Conservation (phyloP, 2,888 invertebrate genomes). For the Eupithecia tripunctaria region DNA sequence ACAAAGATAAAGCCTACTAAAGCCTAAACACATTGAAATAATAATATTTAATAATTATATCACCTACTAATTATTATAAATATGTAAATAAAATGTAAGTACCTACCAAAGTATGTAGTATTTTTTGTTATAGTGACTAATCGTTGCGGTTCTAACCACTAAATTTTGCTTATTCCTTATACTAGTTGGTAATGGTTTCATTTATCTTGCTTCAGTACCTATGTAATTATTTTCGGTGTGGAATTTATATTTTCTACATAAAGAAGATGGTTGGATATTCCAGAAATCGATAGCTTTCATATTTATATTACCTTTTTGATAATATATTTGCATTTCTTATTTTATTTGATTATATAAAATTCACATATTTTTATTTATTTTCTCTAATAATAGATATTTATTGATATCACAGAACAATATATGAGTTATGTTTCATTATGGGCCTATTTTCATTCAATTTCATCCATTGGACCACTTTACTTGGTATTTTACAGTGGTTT, state of each 20-base stretch:
- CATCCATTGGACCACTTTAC: not conserved
- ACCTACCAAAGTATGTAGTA: not conserved
- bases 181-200: not conserved
- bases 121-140: not conserved
- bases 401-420: not conserved
- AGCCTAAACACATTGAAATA: conserved; percentile 18
- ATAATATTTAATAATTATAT: not conserved
- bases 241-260: not conserved
- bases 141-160: not conserved
- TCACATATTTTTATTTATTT: no score
- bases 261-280: not conserved
- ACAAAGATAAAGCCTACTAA: conserved; percentile 9
- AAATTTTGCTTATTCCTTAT: not conserved
- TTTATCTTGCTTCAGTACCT: not conserved
- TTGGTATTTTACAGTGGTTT: not conserved
- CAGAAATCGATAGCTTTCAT: not conserved
- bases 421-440: not conserved
- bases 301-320: not conserved
- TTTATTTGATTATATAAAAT: not conserved
- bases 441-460: not conserved
- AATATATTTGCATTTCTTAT: not conserved
- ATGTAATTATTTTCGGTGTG: not conserved
- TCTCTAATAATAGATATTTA: no score
- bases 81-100: not conserved
- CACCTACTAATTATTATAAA: not conserved